A percentile compares a stretch with the other conserved stretches of the same genome.
Evolutionary conservation across 1,140 invertebrate genomes (phyloP).

Genomic region (Micrasema longulum): DNA sequence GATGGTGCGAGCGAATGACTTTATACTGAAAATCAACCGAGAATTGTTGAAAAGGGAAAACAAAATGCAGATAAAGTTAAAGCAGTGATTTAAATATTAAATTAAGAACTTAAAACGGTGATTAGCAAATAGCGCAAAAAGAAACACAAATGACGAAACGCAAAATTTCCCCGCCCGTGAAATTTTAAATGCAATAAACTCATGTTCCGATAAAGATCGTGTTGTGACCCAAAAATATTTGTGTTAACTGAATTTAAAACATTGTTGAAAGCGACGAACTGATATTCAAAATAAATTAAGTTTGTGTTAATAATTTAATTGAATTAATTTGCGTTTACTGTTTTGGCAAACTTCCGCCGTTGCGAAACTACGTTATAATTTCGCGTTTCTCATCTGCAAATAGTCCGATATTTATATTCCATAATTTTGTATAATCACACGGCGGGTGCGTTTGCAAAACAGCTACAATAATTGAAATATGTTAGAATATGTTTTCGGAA

Average conservation of each 20-base stretch:
- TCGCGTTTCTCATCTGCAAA: conserved; percentile 7
- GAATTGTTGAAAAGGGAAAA: no score
- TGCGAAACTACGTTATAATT: not conserved
- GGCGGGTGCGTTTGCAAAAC: conserved; percentile 22
- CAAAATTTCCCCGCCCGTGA: no score
- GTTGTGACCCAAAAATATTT: not conserved
- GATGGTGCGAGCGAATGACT: conserved; percentile 23
- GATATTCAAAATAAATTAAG: conserved; percentile 10
- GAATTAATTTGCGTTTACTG: conserved; percentile 11
- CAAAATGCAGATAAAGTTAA: no score
- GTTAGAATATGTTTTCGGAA: conserved; percentile 35
- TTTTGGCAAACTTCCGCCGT: conserved; percentile 16
- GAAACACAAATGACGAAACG: not conserved
- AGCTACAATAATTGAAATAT: conserved; percentile 20
- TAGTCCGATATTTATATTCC: conserved; percentile 7
- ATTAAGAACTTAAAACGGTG: not conserved
- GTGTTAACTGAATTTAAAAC: conserved; percentile 5
- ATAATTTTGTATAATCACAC: conserved; percentile 12
- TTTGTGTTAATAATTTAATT: conserved; percentile 17
- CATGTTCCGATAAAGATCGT: not conserved
- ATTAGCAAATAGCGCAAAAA: not conserved
- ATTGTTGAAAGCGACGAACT: conserved; percentile 9
- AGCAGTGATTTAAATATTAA: no score
- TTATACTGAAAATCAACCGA: no score
- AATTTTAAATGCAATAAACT: not conserved